Base-by-base conservation (phyloP, 2,797 vertebrate genomes). In the Rhodeus uyekii region DNA sequence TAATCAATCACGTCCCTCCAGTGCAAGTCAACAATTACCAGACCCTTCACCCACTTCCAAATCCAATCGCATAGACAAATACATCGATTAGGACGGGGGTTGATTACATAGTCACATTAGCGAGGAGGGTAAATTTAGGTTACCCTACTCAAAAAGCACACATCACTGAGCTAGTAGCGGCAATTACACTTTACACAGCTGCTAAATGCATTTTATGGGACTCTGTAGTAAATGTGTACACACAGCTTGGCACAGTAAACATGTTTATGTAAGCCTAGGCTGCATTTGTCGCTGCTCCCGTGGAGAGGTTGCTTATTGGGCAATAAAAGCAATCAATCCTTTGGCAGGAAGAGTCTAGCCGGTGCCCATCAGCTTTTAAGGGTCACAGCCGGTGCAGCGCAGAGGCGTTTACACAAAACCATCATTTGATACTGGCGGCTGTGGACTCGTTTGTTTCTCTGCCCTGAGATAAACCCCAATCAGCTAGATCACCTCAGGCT, bases 21-120 rank as follows among this genome's bases (percentile, higher is more conserved):
- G 82, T 88, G 89, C 86, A 90, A 91, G 92, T 93, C 93, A 94
- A 94, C 93, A 94, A 94, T 93, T 92, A 93, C 87, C 86, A 76
- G 86, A 91, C 89, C 93, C 90, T 92, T 92, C 87, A 88, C 89
- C 91, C 89, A 88, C 89, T 87, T 90, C 88, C 79, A 91, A 91
- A 94, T 91, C 90, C 89, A 90, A 91, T 94, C 90, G 92, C 86
- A 87, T 90, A 82, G 83, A 90, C 88, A 90, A 88, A 92, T 53
- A 80, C 89, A 93, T 93, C 88, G 91, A 93, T 93, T 91, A 88
- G 75, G 76, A 69, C 36, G 64, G 58, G 82, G 85, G 85, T 83
- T 87, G 46, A 68, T 75, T 48, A 78, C 84, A 87, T 71, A 89
- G 86, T 76, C 85, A 83, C 85, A 89, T 79, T 83, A 89, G 46